A percentile compares a stretch with the other conserved stretches of the same genome.
phyloP scores from a whole-genome alignment of 1,140 invertebrate genomes.

The Dendroctonus ponderosae region DNA sequence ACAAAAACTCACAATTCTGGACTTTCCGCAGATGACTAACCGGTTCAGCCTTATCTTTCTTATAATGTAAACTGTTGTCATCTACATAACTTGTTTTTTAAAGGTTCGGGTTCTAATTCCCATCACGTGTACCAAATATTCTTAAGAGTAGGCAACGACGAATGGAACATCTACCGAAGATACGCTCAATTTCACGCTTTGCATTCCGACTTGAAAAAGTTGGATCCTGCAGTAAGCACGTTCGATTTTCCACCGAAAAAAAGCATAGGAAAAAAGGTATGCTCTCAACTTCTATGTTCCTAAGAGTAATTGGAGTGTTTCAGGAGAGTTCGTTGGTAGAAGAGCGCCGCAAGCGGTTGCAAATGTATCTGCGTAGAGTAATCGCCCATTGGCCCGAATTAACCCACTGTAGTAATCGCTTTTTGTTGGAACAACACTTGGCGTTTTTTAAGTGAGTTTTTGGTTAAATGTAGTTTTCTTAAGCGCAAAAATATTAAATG shows the following conservation, averaged over 20 bases:
- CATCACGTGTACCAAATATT: slow-evolving; percentile 91
- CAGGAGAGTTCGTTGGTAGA: slow-evolving; percentile 81
- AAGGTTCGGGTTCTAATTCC: slow-evolving; percentile 57
- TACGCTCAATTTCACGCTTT: slow-evolving; percentile 88
- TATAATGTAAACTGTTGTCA: not conserved
- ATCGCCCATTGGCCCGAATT: slow-evolving; percentile 72
- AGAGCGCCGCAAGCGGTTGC: slow-evolving; percentile 69
- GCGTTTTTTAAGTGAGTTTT: slow-evolving; percentile 77
- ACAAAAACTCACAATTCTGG: too few species aligned
- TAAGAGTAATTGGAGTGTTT: slow-evolving; percentile 14
- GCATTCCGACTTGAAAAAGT: slow-evolving; percentile 78
- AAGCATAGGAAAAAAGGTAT: slow-evolving; percentile 83
- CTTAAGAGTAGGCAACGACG: slow-evolving; percentile 78
- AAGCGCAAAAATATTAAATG: slow-evolving; percentile 11
- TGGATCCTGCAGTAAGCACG: slow-evolving; percentile 70
- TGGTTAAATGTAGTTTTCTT: slow-evolving; percentile 13
- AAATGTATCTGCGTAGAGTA: slow-evolving; percentile 76
- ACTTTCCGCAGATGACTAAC: not conserved
- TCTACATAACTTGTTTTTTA: slow-evolving; percentile 19
- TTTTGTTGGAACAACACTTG: slow-evolving; percentile 68
- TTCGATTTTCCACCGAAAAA: slow-evolving; percentile 95
- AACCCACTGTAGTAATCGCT: slow-evolving; percentile 64
- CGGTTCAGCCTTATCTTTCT: not conserved
- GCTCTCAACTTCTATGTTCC: not conserved
- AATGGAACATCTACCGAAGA: slow-evolving; percentile 91